Evolutionary conservation across 2,888 invertebrate species (phyloP).

Genomic region (Lordiphosa andalusiaca): DNA sequence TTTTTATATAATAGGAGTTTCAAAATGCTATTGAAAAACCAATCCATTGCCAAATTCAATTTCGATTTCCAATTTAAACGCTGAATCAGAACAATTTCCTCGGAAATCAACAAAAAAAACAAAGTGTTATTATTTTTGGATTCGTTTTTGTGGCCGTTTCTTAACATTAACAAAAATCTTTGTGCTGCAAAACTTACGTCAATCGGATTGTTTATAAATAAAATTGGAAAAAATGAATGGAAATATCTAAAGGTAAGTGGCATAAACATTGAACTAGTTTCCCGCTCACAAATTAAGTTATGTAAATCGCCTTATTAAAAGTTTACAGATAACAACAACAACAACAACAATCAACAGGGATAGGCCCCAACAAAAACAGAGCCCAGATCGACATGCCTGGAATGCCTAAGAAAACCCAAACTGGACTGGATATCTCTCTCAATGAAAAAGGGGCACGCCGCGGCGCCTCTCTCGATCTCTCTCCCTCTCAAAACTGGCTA

Average conservation of each 20-base stretch:
- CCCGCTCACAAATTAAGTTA: background rate
- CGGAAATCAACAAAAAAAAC: slow-evolving; percentile 7
- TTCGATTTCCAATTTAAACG: background rate
- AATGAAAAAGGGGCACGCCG: slow-evolving; percentile 6
- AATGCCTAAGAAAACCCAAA: slow-evolving; percentile 31
- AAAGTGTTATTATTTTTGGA: background rate
- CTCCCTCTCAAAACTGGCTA: slow-evolving; percentile 22
- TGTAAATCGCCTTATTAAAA: slow-evolving; percentile 8
- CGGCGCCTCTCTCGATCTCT: background rate
- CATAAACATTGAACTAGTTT: slow-evolving; percentile 6
- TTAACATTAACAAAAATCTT: slow-evolving; percentile 1
- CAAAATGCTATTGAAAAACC: no score
- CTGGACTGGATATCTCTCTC: slow-evolving; percentile 26
- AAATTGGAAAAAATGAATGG: slow-evolving; percentile 4
- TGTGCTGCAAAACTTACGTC: slow-evolving; percentile 3
- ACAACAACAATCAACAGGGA: slow-evolving; percentile 2
- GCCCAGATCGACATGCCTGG: slow-evolving; percentile 9
- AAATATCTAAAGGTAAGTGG: background rate
- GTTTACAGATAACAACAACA: slow-evolving; percentile 3
- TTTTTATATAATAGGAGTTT: no score
- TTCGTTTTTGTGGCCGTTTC: background rate
- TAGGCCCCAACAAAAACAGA: slow-evolving; percentile 14
- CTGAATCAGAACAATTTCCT: slow-evolving; percentile 7
- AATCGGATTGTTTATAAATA: slow-evolving; percentile 20
- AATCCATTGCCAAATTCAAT: no score